Evolutionary conservation across 2,888 invertebrate species (phyloP).

Genomic region (Sipha maydis): DNA sequence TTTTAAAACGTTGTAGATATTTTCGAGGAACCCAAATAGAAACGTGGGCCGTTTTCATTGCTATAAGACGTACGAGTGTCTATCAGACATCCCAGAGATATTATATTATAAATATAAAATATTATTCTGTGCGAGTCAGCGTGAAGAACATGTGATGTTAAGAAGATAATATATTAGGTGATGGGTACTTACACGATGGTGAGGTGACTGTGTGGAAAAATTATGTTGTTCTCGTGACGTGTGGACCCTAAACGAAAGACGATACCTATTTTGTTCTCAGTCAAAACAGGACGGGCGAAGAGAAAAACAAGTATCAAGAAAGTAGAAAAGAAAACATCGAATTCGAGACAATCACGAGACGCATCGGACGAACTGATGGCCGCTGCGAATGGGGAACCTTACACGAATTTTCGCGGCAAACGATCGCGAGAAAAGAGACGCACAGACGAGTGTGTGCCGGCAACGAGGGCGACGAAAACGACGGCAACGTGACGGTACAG

Average conservation of each 20-base stretch:
- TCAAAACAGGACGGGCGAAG: too few species aligned
- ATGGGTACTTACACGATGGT: background rate
- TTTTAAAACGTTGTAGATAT: background rate
- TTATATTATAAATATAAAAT: too few species aligned
- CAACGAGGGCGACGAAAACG: background rate
- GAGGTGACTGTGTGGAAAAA: background rate
- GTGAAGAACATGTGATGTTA: background rate
- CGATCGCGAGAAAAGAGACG: background rate
- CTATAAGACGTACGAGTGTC: too few species aligned
- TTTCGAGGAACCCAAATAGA: background rate
- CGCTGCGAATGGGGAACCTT: background rate
- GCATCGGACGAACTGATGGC: background rate
- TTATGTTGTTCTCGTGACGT: background rate
- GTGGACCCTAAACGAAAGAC: too few species aligned
- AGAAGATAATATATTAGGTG: background rate
- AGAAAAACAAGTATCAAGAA: too few species aligned
- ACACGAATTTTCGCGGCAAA: background rate
- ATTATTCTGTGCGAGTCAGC: background rate
- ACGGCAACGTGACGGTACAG: background rate
- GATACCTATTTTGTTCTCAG: too few species aligned
- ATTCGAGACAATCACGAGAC: too few species aligned
- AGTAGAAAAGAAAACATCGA: too few species aligned
- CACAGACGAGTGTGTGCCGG: background rate
- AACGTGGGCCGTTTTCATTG: background rate
- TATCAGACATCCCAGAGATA: too few species aligned